phyloP scores from a whole-genome alignment of 2,113 vertebrate genomes.

The Chrysemys picta region DNA sequence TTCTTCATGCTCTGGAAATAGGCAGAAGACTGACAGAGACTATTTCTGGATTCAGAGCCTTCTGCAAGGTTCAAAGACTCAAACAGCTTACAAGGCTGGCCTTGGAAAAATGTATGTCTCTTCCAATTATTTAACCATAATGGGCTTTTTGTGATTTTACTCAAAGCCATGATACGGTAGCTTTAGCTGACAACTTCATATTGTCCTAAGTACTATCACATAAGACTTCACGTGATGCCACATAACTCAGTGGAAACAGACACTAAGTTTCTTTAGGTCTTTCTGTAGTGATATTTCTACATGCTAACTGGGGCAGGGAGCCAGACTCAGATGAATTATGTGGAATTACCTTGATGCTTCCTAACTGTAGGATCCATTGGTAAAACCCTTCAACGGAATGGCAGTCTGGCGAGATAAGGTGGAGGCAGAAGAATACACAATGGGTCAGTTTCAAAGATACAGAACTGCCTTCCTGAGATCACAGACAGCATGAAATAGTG shows the following conservation, averaged over 20 bases:
- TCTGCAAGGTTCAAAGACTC: background rate
- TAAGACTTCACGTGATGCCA: background rate
- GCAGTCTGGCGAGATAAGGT: background rate
- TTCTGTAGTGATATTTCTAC: background rate
- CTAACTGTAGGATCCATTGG: background rate
- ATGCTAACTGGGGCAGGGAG: background rate
- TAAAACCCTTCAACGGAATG: background rate
- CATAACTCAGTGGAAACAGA: background rate
- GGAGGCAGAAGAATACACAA: background rate
- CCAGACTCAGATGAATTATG: background rate
- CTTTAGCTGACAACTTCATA: background rate
- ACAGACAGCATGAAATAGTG: background rate
- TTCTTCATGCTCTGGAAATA: background rate
- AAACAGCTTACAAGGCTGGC: background rate
- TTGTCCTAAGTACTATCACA: background rate
- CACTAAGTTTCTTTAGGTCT: background rate
- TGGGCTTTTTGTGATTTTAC: background rate
- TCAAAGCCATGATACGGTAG: background rate
- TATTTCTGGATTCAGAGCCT: background rate
- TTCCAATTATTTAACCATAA: background rate
- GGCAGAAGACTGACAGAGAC: background rate
- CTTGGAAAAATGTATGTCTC: background rate
- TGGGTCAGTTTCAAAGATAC: constrained; percentile 5
- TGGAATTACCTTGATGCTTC: background rate
- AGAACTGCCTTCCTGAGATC: background rate